phyloP scores from a whole-genome alignment of 2,113 vertebrate genomes.

The Gallinago undulata region DNA sequence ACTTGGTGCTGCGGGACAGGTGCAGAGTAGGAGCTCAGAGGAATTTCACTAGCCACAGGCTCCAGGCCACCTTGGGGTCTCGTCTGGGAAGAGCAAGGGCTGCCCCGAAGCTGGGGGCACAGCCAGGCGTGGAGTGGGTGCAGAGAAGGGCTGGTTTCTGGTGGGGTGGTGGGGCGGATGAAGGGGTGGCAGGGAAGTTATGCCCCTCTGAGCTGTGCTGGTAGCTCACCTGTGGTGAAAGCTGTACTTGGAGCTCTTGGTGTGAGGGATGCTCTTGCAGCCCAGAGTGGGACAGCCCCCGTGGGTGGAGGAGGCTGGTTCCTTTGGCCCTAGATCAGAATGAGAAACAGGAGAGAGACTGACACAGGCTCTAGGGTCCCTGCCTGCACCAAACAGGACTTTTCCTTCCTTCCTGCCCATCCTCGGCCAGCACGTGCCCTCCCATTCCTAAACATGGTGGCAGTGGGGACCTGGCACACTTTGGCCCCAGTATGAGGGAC shows the following conservation, averaged over 20 bases:
- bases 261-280: constrained; percentile 85
- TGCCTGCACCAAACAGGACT: neutral
- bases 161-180: neutral
- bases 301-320: constrained; percentile 75
- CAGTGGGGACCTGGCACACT: neutral
- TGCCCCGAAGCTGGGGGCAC: neutral
- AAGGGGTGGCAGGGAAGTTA: neutral
- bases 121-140: neutral
- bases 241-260: constrained; percentile 91
- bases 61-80: neutral
- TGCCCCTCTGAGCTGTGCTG: neutral
- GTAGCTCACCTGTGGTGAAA: constrained; percentile 92
- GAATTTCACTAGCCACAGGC: neutral
- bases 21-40: neutral
- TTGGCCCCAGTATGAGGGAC: neutral
- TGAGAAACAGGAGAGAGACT: neutral
- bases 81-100: neutral
- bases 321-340: constrained; percentile 79
- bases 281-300: constrained; percentile 80
- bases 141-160: neutral
- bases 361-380: neutral
- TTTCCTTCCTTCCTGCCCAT: neutral
- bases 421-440: neutral
- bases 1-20: neutral
- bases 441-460: neutral